Evolutionary conservation across 2,888 invertebrate genomes (phyloP), one percentile per base, ranked within the genome.

Genomic region (Nebria salina): DNA sequence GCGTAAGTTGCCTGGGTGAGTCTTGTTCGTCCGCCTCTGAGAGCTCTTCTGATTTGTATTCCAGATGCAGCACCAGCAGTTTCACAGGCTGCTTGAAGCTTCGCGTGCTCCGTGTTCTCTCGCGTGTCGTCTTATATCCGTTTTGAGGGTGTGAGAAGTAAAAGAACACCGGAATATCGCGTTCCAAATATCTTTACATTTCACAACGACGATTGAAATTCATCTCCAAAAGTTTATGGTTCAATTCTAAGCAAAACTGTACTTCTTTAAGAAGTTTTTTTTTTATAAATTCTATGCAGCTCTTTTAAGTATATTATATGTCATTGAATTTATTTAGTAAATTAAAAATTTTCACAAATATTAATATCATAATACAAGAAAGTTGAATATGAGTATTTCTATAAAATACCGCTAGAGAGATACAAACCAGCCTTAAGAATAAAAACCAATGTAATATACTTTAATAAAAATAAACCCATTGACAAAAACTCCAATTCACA

Each of bases 1-100:
- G 73, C n/a, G 74, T 84, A 84, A 85, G 83, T 86, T 86, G 86
- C 86, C 85, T 84, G 85, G 83, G 13, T 54, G 54, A 8, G 4
- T 8, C 54, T 34, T 34, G 34, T 34, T 34, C 34, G 4, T 54
- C 54, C 54, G 13, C 11, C 54, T 54, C 54, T 8, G 54, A 8
- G 54, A 34, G 34, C 5, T 34, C 54, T 83, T 77, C 86, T 85
- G 86, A 86, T 87, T 87, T 86, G 87, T 87, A 87, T 87, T 87
- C 87, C 83, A 83, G 83, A 75, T 82, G 84, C 85, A 85, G 82
- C 83, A 82, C 85, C 54, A 84, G 85, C 86, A 87, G 86, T 87
- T 87, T 87, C 86, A 86, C 87, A 86, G 86, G 86, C 86, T 86
- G 86, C 87, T 87, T 86, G 86, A 85, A 81, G 84, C 85, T 75